Evolutionary conservation across 2,797 vertebrate genomes (phyloP).

Genomic region (Dendrocincla fuliginosa): DNA sequence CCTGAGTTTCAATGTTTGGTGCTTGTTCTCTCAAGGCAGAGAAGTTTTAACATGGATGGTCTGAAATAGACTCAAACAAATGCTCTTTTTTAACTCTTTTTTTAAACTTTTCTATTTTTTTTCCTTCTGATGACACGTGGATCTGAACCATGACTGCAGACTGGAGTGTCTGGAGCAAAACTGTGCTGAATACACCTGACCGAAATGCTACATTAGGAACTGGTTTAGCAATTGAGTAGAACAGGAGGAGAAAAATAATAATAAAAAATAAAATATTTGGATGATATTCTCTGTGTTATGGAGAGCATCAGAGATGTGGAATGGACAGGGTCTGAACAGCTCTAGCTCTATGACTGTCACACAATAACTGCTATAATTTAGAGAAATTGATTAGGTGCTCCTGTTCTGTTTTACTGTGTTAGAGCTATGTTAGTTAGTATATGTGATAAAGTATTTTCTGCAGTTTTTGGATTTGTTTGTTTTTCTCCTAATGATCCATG

Average conservation of each 20-base stretch:
- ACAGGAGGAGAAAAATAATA: neutral
- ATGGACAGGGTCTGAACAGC: neutral
- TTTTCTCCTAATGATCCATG: neutral
- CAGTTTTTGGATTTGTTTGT: fast-evolving
- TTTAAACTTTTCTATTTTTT: neutral
- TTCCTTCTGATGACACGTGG: neutral
- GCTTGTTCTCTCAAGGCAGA: neutral
- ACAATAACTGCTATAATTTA: neutral
- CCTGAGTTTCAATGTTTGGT: neutral
- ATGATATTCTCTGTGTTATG: neutral
- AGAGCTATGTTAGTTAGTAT: neutral
- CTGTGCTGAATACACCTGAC: neutral
- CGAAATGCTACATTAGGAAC: neutral
- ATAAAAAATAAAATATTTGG: neutral
- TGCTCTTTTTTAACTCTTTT: neutral
- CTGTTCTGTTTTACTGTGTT: neutral
- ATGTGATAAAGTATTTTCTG: neutral
- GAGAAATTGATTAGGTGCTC: neutral
- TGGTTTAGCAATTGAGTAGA: neutral
- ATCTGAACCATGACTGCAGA: neutral
- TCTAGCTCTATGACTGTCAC: neutral
- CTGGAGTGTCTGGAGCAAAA: neutral
- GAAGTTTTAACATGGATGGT: neutral
- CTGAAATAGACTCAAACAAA: neutral
- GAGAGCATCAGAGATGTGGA: neutral